phyloP scores from a whole-genome alignment of 2,888 invertebrate genomes.

The Ceratothoa steindachneri region DNA sequence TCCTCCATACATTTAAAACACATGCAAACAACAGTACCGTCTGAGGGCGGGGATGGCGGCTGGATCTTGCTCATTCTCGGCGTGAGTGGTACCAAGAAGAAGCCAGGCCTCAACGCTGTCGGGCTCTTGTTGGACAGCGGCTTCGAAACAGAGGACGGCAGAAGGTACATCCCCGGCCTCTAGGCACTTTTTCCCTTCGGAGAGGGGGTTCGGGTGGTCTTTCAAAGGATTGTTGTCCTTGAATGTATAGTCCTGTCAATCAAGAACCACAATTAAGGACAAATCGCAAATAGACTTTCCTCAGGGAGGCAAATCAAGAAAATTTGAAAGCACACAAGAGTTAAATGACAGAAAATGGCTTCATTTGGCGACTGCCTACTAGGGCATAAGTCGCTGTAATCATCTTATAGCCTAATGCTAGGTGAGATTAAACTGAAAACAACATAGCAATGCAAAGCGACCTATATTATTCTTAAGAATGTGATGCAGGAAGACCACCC shows the following conservation, averaged over 20 bases:
- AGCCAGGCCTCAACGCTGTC: constrained; percentile 80
- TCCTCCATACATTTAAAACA: too few relatives aligned
- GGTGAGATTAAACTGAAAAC: too few relatives aligned
- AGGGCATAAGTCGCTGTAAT: too few relatives aligned
- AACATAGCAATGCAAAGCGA: too few relatives aligned
- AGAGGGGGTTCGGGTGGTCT: constrained; percentile 70
- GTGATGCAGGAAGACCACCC: too few relatives aligned
- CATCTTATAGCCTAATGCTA: too few relatives aligned
- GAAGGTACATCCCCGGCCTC: constrained; percentile 86
- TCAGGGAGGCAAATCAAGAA: background rate
- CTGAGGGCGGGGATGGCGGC: constrained; percentile 44
- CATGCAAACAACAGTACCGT: constrained; percentile 25
- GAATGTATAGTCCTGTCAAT: constrained; percentile 67
- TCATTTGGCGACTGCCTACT: too few relatives aligned
- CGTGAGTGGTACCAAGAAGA: constrained; percentile 82
- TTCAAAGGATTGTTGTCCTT: constrained; percentile 80
- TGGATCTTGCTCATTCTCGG: constrained; percentile 85
- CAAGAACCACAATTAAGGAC: background rate
- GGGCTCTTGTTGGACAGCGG: constrained; percentile 78
- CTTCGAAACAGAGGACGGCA: constrained; percentile 93
- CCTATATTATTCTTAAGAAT: too few relatives aligned
- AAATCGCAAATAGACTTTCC: background rate
- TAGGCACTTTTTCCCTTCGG: constrained; percentile 77
- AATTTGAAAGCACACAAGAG: background rate
- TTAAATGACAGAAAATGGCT: too few relatives aligned